phyloP scores from a whole-genome alignment of 2,888 invertebrate genomes.

The Agriopis aurantiaria region DNA sequence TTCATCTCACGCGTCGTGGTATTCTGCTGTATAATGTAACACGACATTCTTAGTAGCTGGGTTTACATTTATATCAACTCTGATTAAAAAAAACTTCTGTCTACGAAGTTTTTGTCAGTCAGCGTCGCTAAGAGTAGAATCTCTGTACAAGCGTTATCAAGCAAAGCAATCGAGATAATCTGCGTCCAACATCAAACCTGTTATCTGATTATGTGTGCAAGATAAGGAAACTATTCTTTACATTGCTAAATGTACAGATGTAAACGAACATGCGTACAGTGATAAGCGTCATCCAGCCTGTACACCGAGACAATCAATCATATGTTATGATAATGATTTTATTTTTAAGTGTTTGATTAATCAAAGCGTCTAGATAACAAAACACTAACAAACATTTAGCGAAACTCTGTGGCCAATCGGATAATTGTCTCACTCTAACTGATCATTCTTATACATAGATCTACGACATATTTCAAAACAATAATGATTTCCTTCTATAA shows the following conservation, averaged over 20 bases:
- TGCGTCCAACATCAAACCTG: constrained; percentile 21
- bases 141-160: constrained; percentile 6
- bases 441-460: no score
- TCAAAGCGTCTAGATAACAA: background rate
- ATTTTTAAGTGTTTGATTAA: background rate
- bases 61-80: no score
- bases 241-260: constrained; percentile 24
- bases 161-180: constrained; percentile 19
- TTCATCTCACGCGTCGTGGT: no score
- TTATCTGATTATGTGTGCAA: constrained; percentile 29
- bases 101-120: background rate
- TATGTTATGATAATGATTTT: background rate
- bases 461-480: no score
- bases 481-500: no score
- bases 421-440: no score
- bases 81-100: no score
- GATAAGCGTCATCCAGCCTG: constrained; percentile 11
- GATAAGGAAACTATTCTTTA: constrained; percentile 31
- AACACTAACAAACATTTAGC: background rate
- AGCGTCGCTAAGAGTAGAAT: background rate
- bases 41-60: no score
- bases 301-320: constrained; percentile 21
- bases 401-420: background rate
- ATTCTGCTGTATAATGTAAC: background rate
- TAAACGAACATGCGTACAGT: constrained; percentile 12